Percentiles rank a stretch among this genome's conserved stretches.
phyloP scores from a whole-genome alignment of 2,888 invertebrate species.

The Mystacides longicornis region DNA sequence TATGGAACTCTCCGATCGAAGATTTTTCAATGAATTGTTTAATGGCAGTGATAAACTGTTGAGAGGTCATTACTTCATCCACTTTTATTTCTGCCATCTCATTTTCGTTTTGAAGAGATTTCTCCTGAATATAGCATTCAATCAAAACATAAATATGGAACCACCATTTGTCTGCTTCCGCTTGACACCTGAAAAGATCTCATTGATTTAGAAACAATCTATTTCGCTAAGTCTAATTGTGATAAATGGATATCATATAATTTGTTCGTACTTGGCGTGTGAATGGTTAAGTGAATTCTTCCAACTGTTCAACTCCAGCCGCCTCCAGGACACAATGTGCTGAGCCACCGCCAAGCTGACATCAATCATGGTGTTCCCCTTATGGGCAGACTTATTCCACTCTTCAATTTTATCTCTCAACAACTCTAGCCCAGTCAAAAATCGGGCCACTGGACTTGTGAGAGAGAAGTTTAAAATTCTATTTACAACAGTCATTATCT shows the following conservation, averaged over 20 bases:
- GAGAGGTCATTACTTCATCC: slow-evolving; percentile 7
- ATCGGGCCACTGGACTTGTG: slow-evolving; percentile 77
- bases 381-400: slow-evolving; percentile 90
- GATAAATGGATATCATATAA: too few species aligned
- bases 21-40: slow-evolving; percentile 79
- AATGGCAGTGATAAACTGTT: slow-evolving; percentile 48
- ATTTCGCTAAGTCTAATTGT: too few species aligned
- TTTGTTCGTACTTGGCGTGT: slow-evolving; percentile 27
- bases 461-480: slow-evolving; percentile 64
- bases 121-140: slow-evolving; percentile 47
- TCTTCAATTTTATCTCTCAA: slow-evolving; percentile 77
- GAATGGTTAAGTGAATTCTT: slow-evolving; percentile 70
- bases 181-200: slow-evolving; percentile 54
- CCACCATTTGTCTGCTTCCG: slow-evolving; percentile 80
- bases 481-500: slow-evolving; percentile 60
- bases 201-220: too few species aligned
- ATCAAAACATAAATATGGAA: slow-evolving; percentile 74
- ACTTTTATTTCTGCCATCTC: neutral
- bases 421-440: slow-evolving; percentile 84
- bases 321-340: slow-evolving; percentile 85
- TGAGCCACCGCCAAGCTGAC: slow-evolving; percentile 68
- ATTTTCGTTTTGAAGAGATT: slow-evolving; percentile 8
- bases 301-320: slow-evolving; percentile 84
- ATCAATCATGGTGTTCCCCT: slow-evolving; percentile 70
- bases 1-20: slow-evolving; percentile 73